Conservation (phyloP, 2,888 invertebrate species). For the Diaprepes abbreviatus region DNA sequence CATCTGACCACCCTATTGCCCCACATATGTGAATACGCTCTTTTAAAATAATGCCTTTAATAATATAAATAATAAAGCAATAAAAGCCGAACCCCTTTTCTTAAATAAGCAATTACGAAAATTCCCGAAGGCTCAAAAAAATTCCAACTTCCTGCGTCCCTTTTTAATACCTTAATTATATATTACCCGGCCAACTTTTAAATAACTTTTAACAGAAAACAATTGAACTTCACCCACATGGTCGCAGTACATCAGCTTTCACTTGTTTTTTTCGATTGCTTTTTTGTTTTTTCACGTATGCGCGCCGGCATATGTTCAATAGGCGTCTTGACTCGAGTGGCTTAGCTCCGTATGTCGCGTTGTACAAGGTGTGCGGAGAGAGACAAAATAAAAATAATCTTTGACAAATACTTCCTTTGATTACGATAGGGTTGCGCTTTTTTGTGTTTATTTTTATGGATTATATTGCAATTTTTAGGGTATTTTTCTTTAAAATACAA, state of each 20-base stretch:
- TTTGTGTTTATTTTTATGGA: too few species aligned
- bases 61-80: slow-evolving; percentile 6
- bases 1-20: too few species aligned
- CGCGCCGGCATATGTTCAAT: slow-evolving; percentile 42
- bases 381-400: slow-evolving; percentile 21
- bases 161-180: slow-evolving; percentile 60
- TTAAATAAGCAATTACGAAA: slow-evolving; percentile 49
- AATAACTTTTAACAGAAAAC: slow-evolving; percentile 60
- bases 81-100: slow-evolving; percentile 39
- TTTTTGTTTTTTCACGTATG: slow-evolving; percentile 41
- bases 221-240: slow-evolving; percentile 62
- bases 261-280: slow-evolving; percentile 55
- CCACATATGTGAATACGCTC: not conserved
- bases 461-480: too few species aligned
- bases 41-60: slow-evolving; percentile 17
- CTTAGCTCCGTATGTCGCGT: slow-evolving; percentile 34
- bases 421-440: not conserved
- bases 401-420: slow-evolving; percentile 19
- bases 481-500: too few species aligned
- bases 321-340: slow-evolving; percentile 14
- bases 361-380: slow-evolving; percentile 26
- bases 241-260: slow-evolving; percentile 54
- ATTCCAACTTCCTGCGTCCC: slow-evolving; percentile 47
- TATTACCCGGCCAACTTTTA: slow-evolving; percentile 54
- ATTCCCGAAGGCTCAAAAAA: slow-evolving; percentile 41